These are phyloP conservation scores for Hyperoplus lanceolatus DNA, from an alignment of 2,797 vertebrate species.

Conservation along the genomic window DNA sequence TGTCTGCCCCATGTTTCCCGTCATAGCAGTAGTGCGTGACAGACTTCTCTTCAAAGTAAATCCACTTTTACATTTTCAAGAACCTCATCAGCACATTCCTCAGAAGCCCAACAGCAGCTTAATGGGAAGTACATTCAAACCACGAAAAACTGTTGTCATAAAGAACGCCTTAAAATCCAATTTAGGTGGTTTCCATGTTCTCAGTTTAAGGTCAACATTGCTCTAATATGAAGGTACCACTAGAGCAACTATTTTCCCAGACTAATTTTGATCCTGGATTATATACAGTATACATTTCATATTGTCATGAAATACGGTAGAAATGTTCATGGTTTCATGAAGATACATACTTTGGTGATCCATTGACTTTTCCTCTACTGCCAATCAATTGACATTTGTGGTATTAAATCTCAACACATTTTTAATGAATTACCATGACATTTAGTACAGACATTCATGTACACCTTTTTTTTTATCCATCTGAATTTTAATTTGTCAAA, in stretches of 20 bases:
- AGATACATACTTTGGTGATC: neutral
- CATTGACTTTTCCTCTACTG: neutral
- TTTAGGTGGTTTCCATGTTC: slow-evolving; percentile 26
- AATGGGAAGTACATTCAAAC: slow-evolving; percentile 30
- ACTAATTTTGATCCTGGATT: too few relatives aligned
- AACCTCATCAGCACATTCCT: slow-evolving; percentile 47
- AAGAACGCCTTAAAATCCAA: slow-evolving; percentile 1
- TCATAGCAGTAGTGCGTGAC: slow-evolving; percentile 29
- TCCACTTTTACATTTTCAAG: slow-evolving; percentile 31
- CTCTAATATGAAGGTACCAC: neutral
- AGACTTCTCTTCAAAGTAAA: slow-evolving; percentile 46
- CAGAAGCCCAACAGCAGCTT: slow-evolving; percentile 28
- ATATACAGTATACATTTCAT: too few relatives aligned
- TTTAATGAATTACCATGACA: neutral
- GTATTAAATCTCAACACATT: neutral
- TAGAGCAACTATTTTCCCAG: neutral
- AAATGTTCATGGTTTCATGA: neutral
- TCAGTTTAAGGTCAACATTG: neutral
- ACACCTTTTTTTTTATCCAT: neutral
- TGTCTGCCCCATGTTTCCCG: slow-evolving; percentile 31
- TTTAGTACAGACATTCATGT: neutral
- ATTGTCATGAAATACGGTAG: neutral
- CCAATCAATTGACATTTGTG: neutral
- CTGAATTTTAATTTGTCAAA: neutral
- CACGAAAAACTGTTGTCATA: slow-evolving; percentile 22